A percentile compares a stretch with the other conserved stretches of the same genome.
Evolutionary conservation across 2,888 invertebrate genomes (phyloP).

Genomic region (Anthophora plumipes): DNA sequence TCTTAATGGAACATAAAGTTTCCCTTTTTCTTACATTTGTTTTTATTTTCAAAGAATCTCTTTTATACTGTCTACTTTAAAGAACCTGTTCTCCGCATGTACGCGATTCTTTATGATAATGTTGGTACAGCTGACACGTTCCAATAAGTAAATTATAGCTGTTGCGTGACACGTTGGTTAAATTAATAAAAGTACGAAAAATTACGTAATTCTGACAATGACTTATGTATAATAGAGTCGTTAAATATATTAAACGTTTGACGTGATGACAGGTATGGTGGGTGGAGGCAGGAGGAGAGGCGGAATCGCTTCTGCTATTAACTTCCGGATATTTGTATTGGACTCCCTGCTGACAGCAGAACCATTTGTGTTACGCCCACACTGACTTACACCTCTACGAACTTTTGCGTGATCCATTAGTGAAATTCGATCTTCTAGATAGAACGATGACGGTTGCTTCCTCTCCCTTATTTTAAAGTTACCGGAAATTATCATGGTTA

Average conservation of each 20-base stretch:
- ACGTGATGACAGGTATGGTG: slow-evolving; percentile 21
- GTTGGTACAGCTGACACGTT: too few species aligned
- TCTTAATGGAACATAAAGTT: too few species aligned
- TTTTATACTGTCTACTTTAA: too few species aligned
- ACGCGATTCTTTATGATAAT: too few species aligned
- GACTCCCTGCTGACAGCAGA: slow-evolving; percentile 61
- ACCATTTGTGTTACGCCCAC: slow-evolving; percentile 59
- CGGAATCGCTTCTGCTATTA: slow-evolving; percentile 57
- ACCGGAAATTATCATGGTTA: too few species aligned
- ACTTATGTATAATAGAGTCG: slow-evolving; percentile 24
- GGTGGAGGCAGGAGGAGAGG: slow-evolving; percentile 30
- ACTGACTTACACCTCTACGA: slow-evolving; percentile 60
- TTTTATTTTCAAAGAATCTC: too few species aligned
- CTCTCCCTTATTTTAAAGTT: slow-evolving; percentile 22
- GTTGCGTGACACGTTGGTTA: background rate
- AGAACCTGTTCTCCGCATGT: too few species aligned
- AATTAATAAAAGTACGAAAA: background rate
- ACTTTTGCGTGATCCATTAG: slow-evolving; percentile 72
- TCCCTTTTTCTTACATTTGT: too few species aligned
- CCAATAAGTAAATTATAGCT: too few species aligned
- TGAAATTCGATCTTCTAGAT: slow-evolving; percentile 61
- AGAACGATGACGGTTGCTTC: background rate
- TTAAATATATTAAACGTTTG: slow-evolving; percentile 38
- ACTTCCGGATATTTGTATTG: slow-evolving; percentile 68
- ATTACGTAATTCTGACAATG: background rate